Evolutionary conservation across 2,797 vertebrate species (phyloP).

Genomic region (Bufotes viridis): DNA sequence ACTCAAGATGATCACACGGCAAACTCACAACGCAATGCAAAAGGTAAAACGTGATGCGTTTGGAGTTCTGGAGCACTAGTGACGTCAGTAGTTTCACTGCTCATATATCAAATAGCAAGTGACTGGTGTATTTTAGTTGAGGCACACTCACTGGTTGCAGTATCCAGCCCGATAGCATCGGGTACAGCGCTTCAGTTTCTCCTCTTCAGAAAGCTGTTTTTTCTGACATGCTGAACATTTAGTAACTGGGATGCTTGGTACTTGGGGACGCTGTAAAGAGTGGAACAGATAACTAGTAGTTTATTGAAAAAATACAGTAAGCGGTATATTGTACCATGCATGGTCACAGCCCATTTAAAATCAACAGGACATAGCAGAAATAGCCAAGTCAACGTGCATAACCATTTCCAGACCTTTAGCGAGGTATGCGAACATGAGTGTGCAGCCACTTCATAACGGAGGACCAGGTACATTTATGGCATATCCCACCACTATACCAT

Average conservation of each 20-base stretch:
- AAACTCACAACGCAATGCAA: background rate
- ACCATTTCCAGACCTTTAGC: background rate
- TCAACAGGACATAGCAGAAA: too few species aligned
- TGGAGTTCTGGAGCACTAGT: too few species aligned
- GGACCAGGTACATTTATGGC: too few species aligned
- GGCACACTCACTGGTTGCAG: slow-evolving; percentile 92
- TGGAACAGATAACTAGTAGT: background rate
- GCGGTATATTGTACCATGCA: background rate
- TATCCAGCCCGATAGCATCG: slow-evolving; percentile 97
- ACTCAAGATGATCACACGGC: too few species aligned
- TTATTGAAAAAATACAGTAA: background rate
- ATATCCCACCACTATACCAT: too few species aligned
- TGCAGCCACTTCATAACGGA: background rate
- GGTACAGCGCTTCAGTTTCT: slow-evolving; percentile 95
- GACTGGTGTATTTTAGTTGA: background rate
- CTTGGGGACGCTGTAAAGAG: slow-evolving; percentile 85
- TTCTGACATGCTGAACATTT: slow-evolving; percentile 96
- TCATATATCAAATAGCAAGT: background rate
- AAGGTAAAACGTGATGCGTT: background rate
- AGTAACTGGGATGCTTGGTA: slow-evolving; percentile 87
- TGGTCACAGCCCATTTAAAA: background rate
- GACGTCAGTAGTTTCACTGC: too few species aligned
- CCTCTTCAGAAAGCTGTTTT: slow-evolving; percentile 89
- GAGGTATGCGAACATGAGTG: background rate
- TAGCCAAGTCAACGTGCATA: background rate